Conservation (phyloP, 2,888 invertebrate species). For the Clepsis dumicolana region DNA sequence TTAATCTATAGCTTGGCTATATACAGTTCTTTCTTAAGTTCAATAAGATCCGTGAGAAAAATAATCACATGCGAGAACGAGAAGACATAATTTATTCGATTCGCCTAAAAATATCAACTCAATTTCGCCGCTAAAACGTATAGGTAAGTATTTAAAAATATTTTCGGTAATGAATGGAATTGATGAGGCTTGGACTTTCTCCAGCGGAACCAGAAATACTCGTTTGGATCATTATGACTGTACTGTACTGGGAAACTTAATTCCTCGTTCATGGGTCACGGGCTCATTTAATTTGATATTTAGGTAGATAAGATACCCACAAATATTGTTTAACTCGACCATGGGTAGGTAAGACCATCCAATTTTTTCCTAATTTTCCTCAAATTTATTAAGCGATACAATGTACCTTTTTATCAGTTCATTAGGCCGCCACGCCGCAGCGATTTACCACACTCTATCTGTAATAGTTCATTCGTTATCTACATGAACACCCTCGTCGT, state of each 20-base stretch:
- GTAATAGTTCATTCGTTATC: constrained; percentile 16
- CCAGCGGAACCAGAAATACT: constrained; percentile 37
- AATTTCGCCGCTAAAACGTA: background rate
- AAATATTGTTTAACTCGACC: background rate
- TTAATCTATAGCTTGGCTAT: background rate
- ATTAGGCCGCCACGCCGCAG: constrained; percentile 12
- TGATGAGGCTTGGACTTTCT: constrained; percentile 31
- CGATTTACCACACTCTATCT: constrained; percentile 11
- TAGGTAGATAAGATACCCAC: too few relatives aligned
- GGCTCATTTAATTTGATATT: background rate
- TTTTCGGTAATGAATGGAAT: constrained; percentile 23
- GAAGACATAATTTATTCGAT: background rate
- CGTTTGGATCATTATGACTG: constrained; percentile 19
- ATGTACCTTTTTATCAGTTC: constrained; percentile 12
- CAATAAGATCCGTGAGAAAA: background rate
- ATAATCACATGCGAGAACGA: background rate
- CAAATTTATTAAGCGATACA: constrained; percentile 6
- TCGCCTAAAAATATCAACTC: background rate
- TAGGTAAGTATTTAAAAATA: background rate
- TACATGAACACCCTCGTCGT: background rate
- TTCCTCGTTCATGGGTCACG: constrained; percentile 23
- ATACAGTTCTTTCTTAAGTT: background rate
- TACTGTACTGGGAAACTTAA: constrained; percentile 27
- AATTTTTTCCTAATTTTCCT: background rate
- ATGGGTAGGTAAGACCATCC: background rate